These are phyloP conservation scores for Papilio machaon DNA, from an alignment of 1,140 invertebrate genomes.

Conservation along the genomic window DNA sequence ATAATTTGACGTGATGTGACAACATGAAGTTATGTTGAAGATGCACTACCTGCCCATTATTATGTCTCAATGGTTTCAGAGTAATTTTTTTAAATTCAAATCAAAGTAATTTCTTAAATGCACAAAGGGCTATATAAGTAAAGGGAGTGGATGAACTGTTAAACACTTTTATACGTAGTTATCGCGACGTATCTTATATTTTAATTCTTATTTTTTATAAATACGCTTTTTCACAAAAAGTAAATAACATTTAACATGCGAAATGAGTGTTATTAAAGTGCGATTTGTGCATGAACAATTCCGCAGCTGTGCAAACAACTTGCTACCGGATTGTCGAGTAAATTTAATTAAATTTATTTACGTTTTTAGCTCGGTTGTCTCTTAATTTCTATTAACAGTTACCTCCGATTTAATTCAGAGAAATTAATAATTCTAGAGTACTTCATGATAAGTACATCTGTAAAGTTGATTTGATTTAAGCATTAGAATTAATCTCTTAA, in stretches of 20 bases:
- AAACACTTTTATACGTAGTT: no score
- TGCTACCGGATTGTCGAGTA: not conserved
- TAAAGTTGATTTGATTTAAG: no score
- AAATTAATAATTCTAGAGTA: not conserved
- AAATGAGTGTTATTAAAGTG: slow-evolving; percentile 10
- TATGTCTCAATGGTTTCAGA: not conserved
- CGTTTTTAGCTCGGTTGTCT: not conserved
- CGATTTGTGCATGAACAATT: slow-evolving; percentile 6
- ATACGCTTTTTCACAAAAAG: not conserved
- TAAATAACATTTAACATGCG: not conserved
- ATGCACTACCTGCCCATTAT: not conserved
- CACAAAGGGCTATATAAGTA: no score
- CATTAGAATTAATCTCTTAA: no score
- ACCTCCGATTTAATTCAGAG: not conserved
- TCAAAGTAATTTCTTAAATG: no score
- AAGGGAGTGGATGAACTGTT: no score
- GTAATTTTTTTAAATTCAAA: no score
- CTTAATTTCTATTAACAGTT: not conserved
- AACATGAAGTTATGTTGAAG: not conserved
- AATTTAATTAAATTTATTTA: slow-evolving; percentile 20
- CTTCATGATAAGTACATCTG: no score
- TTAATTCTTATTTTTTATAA: no score
- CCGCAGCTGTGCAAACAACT: slow-evolving; percentile 15
- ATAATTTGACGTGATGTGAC: not conserved
- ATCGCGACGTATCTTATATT: no score